Evolutionary conservation across 2,797 vertebrate genomes (phyloP).

Genomic region (Potorous gilbertii): DNA sequence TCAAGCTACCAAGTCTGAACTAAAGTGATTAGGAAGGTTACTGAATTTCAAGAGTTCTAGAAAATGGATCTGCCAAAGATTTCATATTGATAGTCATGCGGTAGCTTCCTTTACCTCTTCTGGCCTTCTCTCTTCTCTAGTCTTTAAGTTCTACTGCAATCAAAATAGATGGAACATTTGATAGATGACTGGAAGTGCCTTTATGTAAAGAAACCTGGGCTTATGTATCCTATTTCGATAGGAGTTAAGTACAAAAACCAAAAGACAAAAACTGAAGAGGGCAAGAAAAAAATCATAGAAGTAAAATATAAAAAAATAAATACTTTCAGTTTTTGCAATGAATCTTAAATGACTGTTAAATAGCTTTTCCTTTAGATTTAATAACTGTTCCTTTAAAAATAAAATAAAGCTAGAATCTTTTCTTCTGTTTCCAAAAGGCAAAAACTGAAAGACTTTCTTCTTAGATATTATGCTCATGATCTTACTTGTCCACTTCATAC

Average conservation of each 20-base stretch:
- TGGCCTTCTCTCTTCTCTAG: neutral
- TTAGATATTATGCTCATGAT: constrained; percentile 23
- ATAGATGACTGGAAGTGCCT: neutral
- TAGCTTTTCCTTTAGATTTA: neutral
- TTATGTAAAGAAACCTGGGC: neutral
- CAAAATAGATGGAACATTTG: neutral
- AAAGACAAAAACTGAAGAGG: neutral
- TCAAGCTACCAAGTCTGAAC: neutral
- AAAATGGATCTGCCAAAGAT: neutral
- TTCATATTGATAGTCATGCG: neutral
- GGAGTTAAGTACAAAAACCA: neutral
- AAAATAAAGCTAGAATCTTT: neutral
- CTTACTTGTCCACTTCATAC: neutral
- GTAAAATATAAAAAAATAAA: neutral
- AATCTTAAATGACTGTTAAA: neutral
- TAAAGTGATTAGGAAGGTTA: neutral
- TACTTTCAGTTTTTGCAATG: neutral
- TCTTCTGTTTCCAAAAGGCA: constrained; percentile 17
- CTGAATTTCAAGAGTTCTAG: neutral
- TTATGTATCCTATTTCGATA: neutral
- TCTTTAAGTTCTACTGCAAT: neutral
- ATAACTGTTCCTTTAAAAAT: neutral
- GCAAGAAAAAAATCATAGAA: neutral
- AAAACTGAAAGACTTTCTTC: constrained; percentile 16
- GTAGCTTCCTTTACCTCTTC: neutral